Base-by-base conservation (phyloP, 2,888 invertebrate species). In the Rhamphomyia laevipes region DNA sequence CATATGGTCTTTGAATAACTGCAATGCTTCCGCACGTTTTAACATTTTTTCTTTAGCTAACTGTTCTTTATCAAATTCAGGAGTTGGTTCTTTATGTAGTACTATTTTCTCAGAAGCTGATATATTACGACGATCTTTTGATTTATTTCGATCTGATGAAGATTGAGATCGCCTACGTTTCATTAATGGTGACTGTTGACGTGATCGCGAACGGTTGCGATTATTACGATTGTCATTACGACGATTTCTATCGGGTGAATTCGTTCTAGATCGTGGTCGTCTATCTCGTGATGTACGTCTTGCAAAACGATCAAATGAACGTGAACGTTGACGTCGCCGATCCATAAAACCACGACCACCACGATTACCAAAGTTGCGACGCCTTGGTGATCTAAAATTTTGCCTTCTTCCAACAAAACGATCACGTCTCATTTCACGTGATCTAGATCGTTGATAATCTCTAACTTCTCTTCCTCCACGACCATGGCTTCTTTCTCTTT, bases 1-100 rank as follows among this genome's bases (percentile, higher is more conserved):
- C 72, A 79, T 78, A 56, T 80, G 78, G 57, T 78, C 77, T 56
- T 77, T 77, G 41, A 78, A 62, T 54, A 77, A 61, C 53, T 75
- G 60, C 16, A 76, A 62, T 23, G 76, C 74, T 58, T 74, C 74
- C 0, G 71, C 73, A 1, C 74, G 65, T 54, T 70, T 71, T 23
- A 70, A 60, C 66, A 66, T 68, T 55, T 72, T 71, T 51, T 71
- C 68, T 21, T 65, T 62, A 7, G 64, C 64, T 7, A 62, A 51
- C n/a, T 62, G 64, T n/a, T 68, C 66, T 45, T 62, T 63, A 10
- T 66, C 63, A 15, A 59, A 56, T 13, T 54, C 53, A 1, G 51
- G 46, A 42, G 49, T 54, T 33, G 18, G 49, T 50, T 27, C 55
- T 56, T 6, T 54, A 56, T 4, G 50, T 16, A 15, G 47, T 46